Base-by-base conservation (phyloP, 23 tunicate species). In the Oikopleura albicans region DNA sequence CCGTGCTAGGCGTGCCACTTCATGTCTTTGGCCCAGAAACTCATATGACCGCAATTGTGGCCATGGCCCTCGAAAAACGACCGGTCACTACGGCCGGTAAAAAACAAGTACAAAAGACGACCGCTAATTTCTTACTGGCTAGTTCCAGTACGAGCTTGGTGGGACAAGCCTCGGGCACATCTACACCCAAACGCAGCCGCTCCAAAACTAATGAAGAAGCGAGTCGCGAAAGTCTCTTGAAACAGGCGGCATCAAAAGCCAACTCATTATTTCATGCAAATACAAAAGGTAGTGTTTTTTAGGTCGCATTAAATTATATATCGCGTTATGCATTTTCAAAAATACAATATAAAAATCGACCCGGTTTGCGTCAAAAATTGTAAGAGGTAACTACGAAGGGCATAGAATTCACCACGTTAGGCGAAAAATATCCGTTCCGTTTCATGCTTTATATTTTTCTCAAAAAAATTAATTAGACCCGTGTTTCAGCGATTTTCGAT, bases 11-110 rank as follows among this genome's bases (percentile, higher is more conserved):
- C 0, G 99, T 95, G 37, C 91, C 92, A 0, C 86, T 95, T 39
- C 96, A 95, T 85, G 99, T 95, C 37, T 95, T 95, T 40, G 99
- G 99, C 1, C 91, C 99, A 31, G 99, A 95, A 86, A 95, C 99
- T 39, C 99, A 95, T 76, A 95, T 95, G 99, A 95, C 99, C 0
- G 99, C 99, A 1, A 90, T 95, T 40, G 99, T 95, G 38, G 96
- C 97, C 28, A 95, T 95, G 99, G 99, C 96, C 34, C 83, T 95
- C 39, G 99, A 92, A 0, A 90, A 88, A 76, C 40, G 92, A 41
- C 96, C 99, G 0, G 75, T 90, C 39, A 71, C 33, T 37, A 88
- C 92, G 0, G 92, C 88, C 0, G 84, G 75, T 49, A 90, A 86
- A n/a, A 89, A 92, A 2, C 83, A 75, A 40, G 88, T 87, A 66